A percentile compares a stretch with the other conserved stretches of the same genome.
Evolutionary conservation across 53 echinoderm and acorn worm species (phyloP).

Genomic region (Echinarachnius parma): DNA sequence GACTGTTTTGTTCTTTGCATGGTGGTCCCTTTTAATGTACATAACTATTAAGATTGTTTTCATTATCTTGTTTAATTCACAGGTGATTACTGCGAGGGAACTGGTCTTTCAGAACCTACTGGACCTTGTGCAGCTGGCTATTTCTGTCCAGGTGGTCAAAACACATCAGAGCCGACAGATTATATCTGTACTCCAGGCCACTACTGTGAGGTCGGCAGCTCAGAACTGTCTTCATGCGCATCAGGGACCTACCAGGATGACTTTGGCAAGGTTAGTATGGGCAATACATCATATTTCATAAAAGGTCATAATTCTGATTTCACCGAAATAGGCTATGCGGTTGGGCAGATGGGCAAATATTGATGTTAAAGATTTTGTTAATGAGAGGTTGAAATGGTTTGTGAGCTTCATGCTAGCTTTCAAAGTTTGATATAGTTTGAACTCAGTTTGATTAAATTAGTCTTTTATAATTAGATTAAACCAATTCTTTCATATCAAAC

Average conservation of each 20-base stretch:
- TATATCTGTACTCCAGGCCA: constrained; percentile 90
- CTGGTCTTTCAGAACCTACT: constrained; percentile 78
- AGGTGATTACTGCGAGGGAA: constrained; percentile 90
- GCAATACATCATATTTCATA: no score
- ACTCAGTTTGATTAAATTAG: no score
- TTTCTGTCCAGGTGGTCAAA: constrained; percentile 95
- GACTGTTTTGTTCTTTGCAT: neutral
- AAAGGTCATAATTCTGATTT: no score
- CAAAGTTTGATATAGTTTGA: no score
- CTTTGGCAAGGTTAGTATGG: constrained; percentile 65
- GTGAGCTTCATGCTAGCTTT: no score
- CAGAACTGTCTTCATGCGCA: constrained; percentile 56
- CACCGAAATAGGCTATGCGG: no score
- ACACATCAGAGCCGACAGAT: constrained; percentile 78
- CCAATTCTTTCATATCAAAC: no score
- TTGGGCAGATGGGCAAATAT: no score
- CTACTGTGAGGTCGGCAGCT: constrained; percentile 71
- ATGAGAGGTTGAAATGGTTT: no score
- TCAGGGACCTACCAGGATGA: constrained; percentile 89
- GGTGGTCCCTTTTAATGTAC: neutral
- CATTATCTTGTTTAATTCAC: neutral
- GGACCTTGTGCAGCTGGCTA: constrained; percentile 76
- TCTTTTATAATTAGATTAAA: no score
- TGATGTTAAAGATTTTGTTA: no score
- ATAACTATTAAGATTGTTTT: neutral